A percentile compares a stretch with the other conserved stretches of the same genome.
These are phyloP conservation scores for Syngnathus rostellatus DNA, from an alignment of 2,797 vertebrate genomes.

Conservation along the genomic window DNA sequence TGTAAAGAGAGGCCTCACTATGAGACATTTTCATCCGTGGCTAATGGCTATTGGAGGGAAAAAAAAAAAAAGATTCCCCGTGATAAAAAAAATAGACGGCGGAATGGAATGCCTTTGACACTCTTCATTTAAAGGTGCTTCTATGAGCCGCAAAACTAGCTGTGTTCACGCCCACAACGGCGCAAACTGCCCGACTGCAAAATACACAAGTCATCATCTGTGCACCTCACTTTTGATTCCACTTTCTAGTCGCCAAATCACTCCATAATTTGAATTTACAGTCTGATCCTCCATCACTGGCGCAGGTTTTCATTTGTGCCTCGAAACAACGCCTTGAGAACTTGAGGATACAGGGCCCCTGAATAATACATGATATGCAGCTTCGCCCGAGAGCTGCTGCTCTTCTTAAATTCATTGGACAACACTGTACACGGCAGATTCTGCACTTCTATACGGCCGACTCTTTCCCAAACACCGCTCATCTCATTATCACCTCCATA, in stretches of 20 bases:
- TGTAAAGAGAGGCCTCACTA: slow-evolving; percentile 11
- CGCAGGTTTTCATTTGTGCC: slow-evolving; percentile 17
- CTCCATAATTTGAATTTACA: slow-evolving; percentile 2
- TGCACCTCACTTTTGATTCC: not conserved
- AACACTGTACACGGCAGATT: slow-evolving; percentile 29
- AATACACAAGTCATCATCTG: too few relatives aligned
- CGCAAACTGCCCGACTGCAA: too few relatives aligned
- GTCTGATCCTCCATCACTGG: slow-evolving; percentile 17
- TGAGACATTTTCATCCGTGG: not conserved
- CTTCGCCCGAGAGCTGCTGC: slow-evolving; percentile 29
- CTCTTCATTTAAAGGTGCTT: not conserved
- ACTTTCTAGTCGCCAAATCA: not conserved
- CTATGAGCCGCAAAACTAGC: not conserved
- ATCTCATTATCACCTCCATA: slow-evolving; percentile 67
- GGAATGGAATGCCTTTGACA: not conserved
- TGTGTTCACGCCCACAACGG: too few relatives aligned
- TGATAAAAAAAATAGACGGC: slow-evolving; percentile 13
- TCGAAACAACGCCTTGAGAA: slow-evolving; percentile 31
- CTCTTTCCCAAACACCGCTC: slow-evolving; percentile 63
- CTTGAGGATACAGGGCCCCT: slow-evolving; percentile 20
- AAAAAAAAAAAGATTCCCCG: not conserved
- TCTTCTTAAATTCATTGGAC: slow-evolving; percentile 12
- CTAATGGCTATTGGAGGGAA: not conserved
- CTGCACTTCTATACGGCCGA: slow-evolving; percentile 40
- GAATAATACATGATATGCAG: slow-evolving; percentile 43